phyloP scores from a whole-genome alignment of 2,113 vertebrate genomes.

The Muscicapa adusta region DNA sequence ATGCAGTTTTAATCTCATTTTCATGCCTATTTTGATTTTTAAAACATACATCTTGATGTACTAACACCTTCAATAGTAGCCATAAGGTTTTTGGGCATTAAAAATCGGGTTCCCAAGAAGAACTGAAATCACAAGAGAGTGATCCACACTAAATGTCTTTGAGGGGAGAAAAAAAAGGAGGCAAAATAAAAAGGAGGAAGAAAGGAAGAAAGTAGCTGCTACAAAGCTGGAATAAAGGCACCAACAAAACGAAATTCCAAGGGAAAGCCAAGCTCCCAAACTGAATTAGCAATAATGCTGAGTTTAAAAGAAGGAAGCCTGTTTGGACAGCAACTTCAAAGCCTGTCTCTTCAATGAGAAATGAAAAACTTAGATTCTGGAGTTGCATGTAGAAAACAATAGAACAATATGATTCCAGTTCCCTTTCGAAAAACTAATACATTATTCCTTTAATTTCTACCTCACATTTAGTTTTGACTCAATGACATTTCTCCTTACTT shows the following conservation, averaged over 20 bases:
- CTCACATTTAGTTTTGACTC: background rate
- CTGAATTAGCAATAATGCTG: background rate
- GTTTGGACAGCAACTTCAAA: background rate
- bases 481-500: background rate
- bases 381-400: background rate
- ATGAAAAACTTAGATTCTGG: background rate
- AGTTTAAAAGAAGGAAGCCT: background rate
- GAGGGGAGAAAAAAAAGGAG: fast-evolving
- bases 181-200: background rate
- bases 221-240: background rate
- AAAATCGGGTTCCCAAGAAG: background rate
- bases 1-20: slow-evolving; percentile 17
- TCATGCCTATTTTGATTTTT: slow-evolving; percentile 39
- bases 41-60: background rate
- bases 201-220: background rate
- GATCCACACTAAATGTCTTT: background rate
- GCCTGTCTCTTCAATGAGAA: background rate
- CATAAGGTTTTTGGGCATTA: background rate
- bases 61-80: background rate
- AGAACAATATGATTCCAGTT: background rate
- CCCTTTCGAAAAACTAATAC: background rate
- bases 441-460: background rate
- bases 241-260: background rate
- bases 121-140: background rate
- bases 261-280: background rate